A percentile compares a stretch with the other conserved stretches of the same genome.
These are phyloP conservation scores for Agapornis roseicollis DNA, from an alignment of 2,113 vertebrate genomes.

Conservation along the genomic window DNA sequence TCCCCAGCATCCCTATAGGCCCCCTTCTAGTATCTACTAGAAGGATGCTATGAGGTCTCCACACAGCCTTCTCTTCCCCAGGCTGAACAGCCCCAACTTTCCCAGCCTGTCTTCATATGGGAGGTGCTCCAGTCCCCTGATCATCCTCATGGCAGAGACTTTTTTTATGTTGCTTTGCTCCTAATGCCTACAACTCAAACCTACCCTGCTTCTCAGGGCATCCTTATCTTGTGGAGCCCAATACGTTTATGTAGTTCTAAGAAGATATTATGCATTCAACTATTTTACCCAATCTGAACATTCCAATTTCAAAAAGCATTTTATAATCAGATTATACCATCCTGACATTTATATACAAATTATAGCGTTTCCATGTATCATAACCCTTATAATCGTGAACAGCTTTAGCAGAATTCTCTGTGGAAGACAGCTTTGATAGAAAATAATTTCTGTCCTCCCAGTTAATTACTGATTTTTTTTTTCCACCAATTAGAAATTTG, in stretches of 20 bases:
- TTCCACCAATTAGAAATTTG: slow-evolving; percentile 70
- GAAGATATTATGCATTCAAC: background rate
- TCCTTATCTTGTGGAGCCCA: background rate
- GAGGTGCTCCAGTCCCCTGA: too few relatives aligned
- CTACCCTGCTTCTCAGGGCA: background rate
- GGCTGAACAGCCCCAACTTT: too few relatives aligned
- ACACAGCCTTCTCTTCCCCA: too few relatives aligned
- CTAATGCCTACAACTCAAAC: background rate
- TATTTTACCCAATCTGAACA: background rate
- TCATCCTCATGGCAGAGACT: too few relatives aligned
- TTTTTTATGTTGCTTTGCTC: background rate
- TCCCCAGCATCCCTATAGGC: too few relatives aligned
- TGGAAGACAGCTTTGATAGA: slow-evolving; percentile 68
- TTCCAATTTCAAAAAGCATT: slow-evolving; percentile 40
- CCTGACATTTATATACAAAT: slow-evolving; percentile 66
- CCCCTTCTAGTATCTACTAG: too few relatives aligned
- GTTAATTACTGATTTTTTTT: slow-evolving; percentile 69
- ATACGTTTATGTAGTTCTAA: background rate
- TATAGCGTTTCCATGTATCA: slow-evolving; percentile 57
- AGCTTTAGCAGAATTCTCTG: slow-evolving; percentile 65
- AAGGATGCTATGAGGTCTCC: too few relatives aligned
- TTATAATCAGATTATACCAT: slow-evolving; percentile 58
- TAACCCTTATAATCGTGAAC: slow-evolving; percentile 55
- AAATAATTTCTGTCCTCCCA: slow-evolving; percentile 65
- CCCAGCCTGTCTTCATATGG: too few relatives aligned